Evolutionary conservation across 2,888 invertebrate genomes (phyloP).

Genomic region (Heteromyza rotundicornis): DNA sequence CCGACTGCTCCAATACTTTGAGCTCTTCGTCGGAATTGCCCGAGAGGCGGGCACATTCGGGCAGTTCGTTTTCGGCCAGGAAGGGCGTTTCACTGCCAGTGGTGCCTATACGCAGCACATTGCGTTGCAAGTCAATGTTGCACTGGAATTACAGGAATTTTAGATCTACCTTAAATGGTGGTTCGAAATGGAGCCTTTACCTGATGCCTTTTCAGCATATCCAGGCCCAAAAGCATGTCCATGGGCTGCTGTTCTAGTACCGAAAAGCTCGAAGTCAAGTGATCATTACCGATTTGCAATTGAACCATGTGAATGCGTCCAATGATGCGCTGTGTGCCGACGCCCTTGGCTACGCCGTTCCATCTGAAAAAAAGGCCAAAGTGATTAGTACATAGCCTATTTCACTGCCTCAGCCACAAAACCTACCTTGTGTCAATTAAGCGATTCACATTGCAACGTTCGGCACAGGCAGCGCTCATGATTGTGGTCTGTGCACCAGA

Average conservation of each 20-base stretch:
- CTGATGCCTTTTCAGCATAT: slow-evolving; percentile 97
- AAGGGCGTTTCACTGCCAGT: slow-evolving; percentile 92
- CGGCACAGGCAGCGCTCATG: slow-evolving; percentile 96
- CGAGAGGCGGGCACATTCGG: slow-evolving; percentile 83
- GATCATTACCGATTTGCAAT: slow-evolving; percentile 93
- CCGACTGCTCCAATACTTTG: slow-evolving; percentile 42
- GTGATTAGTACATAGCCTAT: no score
- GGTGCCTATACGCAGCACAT: slow-evolving; percentile 89
- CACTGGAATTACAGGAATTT: slow-evolving; percentile 67
- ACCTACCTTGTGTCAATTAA: slow-evolving; percentile 78
- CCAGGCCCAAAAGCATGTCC: slow-evolving; percentile 97
- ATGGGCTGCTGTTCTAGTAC: slow-evolving; percentile 96
- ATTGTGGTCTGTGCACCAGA: slow-evolving; percentile 98
- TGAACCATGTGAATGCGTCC: slow-evolving; percentile 97
- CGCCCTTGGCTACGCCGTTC: slow-evolving; percentile 97
- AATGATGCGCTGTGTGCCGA: slow-evolving; percentile 94
- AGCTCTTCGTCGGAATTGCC: slow-evolving; percentile 72
- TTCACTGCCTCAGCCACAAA: no score
- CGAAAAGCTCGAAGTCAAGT: slow-evolving; percentile 94
- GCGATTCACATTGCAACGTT: slow-evolving; percentile 90
- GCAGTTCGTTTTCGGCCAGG: slow-evolving; percentile 72
- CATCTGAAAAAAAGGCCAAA: slow-evolving; percentile 66
- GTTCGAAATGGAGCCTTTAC: slow-evolving; percentile 60
- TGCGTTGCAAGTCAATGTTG: slow-evolving; percentile 87
- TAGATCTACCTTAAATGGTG: neutral